These are phyloP conservation scores for Anhinga anhinga DNA, from an alignment of 2,113 vertebrate genomes.

Conservation along the genomic window DNA sequence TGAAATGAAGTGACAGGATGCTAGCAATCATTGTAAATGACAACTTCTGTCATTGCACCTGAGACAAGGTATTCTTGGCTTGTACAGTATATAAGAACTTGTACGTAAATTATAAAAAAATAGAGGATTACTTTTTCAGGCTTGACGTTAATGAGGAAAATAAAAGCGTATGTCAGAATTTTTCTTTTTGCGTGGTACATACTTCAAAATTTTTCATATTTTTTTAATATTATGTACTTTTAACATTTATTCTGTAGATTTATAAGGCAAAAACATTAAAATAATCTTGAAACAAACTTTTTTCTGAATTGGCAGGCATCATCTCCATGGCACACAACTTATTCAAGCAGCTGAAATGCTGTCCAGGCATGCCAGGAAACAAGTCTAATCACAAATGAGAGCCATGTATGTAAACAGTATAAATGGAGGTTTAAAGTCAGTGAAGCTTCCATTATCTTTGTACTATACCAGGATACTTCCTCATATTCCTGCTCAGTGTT, in stretches of 20 bases:
- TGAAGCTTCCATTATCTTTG: neutral
- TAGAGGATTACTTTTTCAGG: neutral
- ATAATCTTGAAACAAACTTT: neutral
- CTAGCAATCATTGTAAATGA: constrained; percentile 3
- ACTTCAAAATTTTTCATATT: neutral
- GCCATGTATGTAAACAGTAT: neutral
- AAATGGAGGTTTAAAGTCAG: neutral
- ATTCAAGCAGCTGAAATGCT: neutral
- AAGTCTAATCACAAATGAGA: neutral
- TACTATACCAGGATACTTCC: neutral
- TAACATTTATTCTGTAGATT: neutral
- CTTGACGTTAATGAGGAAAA: neutral
- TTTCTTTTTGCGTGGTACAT: neutral
- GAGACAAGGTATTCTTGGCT: neutral
- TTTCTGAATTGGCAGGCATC: neutral
- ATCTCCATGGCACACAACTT: neutral
- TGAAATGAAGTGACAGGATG: constrained; percentile 43
- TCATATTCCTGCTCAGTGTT: neutral
- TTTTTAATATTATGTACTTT: neutral
- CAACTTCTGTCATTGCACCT: neutral
- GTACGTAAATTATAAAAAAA: neutral
- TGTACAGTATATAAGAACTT: neutral
- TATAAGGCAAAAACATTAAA: neutral
- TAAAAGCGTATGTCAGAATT: neutral
- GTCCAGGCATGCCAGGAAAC: neutral